These are phyloP conservation scores for Halcyon malimbica DNA, from an alignment of 2,113 vertebrate genomes.

Conservation along the genomic window DNA sequence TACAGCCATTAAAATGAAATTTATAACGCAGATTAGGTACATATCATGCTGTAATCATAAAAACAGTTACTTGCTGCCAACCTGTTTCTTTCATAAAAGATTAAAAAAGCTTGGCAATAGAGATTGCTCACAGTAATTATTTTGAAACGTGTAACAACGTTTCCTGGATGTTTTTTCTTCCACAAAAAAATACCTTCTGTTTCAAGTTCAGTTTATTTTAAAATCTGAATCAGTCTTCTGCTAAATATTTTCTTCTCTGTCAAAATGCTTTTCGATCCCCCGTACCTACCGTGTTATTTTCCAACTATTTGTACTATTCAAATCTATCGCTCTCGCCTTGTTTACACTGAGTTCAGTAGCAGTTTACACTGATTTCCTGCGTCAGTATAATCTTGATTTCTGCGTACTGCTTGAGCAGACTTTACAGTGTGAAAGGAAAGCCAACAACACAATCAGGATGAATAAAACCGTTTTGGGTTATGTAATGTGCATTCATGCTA, in stretches of 20 bases:
- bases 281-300: neutral
- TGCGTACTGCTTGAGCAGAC: neutral
- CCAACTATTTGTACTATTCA: neutral
- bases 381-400: slow-evolving; percentile 8
- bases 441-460: neutral
- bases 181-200: neutral
- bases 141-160: slow-evolving; percentile 1
- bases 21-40: neutral
- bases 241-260: neutral
- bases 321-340: neutral
- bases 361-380: neutral
- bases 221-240: neutral
- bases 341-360: neutral
- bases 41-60: slow-evolving; percentile 43
- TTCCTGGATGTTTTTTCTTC: neutral
- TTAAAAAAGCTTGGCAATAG: slow-evolving; percentile 20
- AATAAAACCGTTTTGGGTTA: slow-evolving; percentile 14
- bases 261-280: neutral
- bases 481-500: slow-evolving; percentile 1
- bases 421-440: neutral
- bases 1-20: slow-evolving; percentile 8
- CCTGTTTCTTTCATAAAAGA: slow-evolving; percentile 54
- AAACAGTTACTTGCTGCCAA: slow-evolving; percentile 55
- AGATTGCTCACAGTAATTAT: neutral
- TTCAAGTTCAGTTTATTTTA: neutral